These are phyloP conservation scores for Coranthus polyacanthus DNA, from an alignment of 2,797 vertebrate genomes.

Conservation along the genomic window DNA sequence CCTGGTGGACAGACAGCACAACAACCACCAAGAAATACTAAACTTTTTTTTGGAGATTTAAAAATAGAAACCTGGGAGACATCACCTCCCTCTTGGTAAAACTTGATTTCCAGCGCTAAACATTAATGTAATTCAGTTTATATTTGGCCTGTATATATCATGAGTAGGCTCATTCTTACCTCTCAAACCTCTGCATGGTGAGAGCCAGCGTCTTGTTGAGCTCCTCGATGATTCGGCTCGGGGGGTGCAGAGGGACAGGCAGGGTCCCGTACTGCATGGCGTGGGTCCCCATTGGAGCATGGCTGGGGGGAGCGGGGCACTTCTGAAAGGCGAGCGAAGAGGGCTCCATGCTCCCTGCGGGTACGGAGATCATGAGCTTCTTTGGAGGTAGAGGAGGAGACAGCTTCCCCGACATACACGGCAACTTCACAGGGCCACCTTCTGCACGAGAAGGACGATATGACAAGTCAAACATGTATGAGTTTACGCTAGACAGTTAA, in stretches of 20 bases:
- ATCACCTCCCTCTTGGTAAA: no score
- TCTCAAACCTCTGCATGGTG: constrained; percentile 99
- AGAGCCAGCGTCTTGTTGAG: constrained; percentile 97
- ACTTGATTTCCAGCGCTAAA: no score
- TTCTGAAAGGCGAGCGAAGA: constrained; percentile 90
- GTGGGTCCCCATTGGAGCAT: constrained; percentile 86
- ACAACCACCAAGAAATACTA: no score
- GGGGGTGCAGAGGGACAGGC: constrained; percentile 88
- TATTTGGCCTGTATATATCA: no score
- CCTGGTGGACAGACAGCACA: no score
- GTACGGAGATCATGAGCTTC: constrained; percentile 98
- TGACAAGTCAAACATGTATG: neutral
- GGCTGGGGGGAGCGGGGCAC: constrained; percentile 88
- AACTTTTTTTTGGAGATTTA: no score
- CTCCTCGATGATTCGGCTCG: constrained; percentile 96
- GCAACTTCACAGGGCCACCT: constrained; percentile 92
- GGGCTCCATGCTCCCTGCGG: constrained; percentile 90
- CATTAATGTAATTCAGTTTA: no score
- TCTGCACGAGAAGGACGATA: constrained; percentile 75
- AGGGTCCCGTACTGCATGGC: constrained; percentile 89
- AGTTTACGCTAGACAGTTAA: neutral
- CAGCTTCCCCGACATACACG: constrained; percentile 92
- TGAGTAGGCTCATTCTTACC: constrained; percentile 81
- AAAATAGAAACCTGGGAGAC: neutral
- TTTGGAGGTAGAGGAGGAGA: constrained; percentile 99